Conservation (phyloP, 2,888 invertebrate species). For the Coenonympha glycerion region DNA sequence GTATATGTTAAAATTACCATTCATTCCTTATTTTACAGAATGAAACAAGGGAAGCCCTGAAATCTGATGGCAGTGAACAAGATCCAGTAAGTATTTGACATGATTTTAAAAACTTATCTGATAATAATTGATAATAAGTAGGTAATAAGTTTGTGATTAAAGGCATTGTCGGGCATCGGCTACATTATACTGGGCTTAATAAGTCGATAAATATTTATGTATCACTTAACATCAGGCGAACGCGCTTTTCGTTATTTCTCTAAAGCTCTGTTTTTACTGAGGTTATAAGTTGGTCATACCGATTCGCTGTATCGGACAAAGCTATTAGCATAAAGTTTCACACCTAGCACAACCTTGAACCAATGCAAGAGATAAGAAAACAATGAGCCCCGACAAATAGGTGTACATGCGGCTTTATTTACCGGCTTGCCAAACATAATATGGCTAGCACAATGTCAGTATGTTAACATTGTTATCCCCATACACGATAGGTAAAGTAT, state of each 20-base stretch:
- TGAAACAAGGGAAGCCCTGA: constrained; percentile 82
- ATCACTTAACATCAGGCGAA: too few species aligned
- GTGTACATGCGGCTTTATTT: constrained; percentile 14
- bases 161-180: too few species aligned
- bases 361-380: constrained; percentile 23
- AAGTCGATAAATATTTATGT: too few species aligned
- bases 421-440: constrained; percentile 16
- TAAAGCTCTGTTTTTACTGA: too few species aligned
- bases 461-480: constrained; percentile 7
- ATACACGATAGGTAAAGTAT: too few species aligned
- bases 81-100: constrained; percentile 81
- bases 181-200: too few species aligned
- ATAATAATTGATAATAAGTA: too few species aligned
- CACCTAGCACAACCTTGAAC: constrained; percentile 30
- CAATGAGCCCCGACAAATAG: constrained; percentile 20
- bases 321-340: constrained; percentile 21
- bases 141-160: too few species aligned
- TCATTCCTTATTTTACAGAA: constrained; percentile 51
- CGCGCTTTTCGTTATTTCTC: too few species aligned
- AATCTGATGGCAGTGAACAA: constrained; percentile 84
- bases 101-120: too few species aligned
- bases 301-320: too few species aligned
- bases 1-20: not conserved
- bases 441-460: constrained; percentile 14
- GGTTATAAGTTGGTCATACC: too few species aligned